Conservation (phyloP, 2,888 invertebrate genomes). For the Athetis lepigone region DNA sequence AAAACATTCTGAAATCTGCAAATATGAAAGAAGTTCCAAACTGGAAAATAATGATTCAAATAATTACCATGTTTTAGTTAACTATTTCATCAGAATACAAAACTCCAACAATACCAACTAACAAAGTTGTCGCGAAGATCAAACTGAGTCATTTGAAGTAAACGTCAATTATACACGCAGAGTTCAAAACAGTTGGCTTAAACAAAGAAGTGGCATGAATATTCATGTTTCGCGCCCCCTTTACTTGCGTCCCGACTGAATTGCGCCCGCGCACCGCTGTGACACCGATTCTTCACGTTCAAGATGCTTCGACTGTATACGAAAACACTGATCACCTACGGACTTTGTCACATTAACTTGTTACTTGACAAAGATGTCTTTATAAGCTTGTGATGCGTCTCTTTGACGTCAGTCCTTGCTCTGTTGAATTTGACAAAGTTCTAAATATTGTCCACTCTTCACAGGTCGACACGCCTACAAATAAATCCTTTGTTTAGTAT, state of each 20-base stretch:
- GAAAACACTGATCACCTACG: constrained; percentile 24
- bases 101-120: constrained; percentile 23
- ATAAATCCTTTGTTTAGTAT: constrained; percentile 50
- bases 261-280: constrained; percentile 57
- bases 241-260: constrained; percentile 60
- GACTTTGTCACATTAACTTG: constrained; percentile 32
- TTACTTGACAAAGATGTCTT: constrained; percentile 14
- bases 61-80: no score
- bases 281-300: constrained; percentile 76
- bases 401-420: not conserved
- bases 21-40: no score
- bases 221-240: constrained; percentile 83
- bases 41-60: no score
- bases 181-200: constrained; percentile 77
- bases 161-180: constrained; percentile 70
- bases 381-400: not conserved
- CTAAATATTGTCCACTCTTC: constrained; percentile 26
- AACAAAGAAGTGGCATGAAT: constrained; percentile 84
- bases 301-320: constrained; percentile 71
- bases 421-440: constrained; percentile 16
- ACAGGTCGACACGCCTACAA: constrained; percentile 38
- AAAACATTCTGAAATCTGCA: no score
- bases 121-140: constrained; percentile 50
- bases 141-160: constrained; percentile 57
- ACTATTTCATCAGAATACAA: constrained; percentile 18